Evolutionary conservation across 1,140 invertebrate genomes (phyloP), one percentile per base, ranked within the genome.

Genomic region (Drosophila parvula): DNA sequence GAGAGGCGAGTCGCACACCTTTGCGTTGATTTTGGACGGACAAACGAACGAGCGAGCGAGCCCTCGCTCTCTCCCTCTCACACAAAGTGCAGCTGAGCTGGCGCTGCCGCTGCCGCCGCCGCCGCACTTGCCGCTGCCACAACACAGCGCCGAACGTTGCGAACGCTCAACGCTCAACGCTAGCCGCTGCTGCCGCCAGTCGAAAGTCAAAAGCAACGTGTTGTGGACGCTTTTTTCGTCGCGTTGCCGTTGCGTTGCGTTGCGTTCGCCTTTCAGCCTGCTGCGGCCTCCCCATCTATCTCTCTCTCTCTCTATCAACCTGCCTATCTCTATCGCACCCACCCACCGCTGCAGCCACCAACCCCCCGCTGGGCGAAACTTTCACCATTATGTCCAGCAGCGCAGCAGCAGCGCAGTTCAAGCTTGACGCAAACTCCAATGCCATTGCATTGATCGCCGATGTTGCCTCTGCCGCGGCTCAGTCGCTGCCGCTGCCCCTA

Each of bases 201-300:
- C 84, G 84, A 89, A 89, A 89, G 84, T 84, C 84, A 89, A 89
- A 89, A 89, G 84, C 84, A 89, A 89, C 84, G 84, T 89, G 84
- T 89, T 89, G 84, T 89, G 84, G 84, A 89, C 84, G 84, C 84
- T 89, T 88, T 88, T 89, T 85, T 85, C 84, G 80, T 89, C 84
- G 85, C 84, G 84, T 85, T 82, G 79, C 80, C 81, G 74, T 82
- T 79, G 71, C 79, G 79, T 82, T 79, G 71, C 79, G 79, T 86
- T 86, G 74, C 84, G 80, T 88, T 88, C 79, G 79, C 81, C 78
- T 85, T 84, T 69, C 64, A 81, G 65, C 60, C 79, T 77, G 44
- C 53, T 55, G 58, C 62, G 59, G 50, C 48, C 78, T 78, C 70
- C 78, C 59, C 67, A 28, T 48, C 65, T 58, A 50, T 53, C 48